Evolutionary conservation across 2,797 vertebrate species (phyloP).

Genomic region (Coendou prehensilis): DNA sequence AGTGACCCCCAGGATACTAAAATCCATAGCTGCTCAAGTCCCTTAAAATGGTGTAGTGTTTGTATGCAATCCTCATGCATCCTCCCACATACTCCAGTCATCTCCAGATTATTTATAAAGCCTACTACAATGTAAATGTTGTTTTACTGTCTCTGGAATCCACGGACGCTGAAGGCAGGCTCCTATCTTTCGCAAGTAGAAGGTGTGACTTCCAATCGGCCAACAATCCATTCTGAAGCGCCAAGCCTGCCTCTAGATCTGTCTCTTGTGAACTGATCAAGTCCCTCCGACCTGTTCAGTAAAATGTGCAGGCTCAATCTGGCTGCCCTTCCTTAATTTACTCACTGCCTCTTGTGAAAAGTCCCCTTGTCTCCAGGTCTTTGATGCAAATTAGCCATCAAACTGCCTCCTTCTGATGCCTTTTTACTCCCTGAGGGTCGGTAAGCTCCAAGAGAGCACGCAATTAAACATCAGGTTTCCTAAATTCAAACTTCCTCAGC

Average conservation of each 20-base stretch:
- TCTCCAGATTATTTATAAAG: background rate
- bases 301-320: background rate
- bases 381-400: constrained; percentile 44
- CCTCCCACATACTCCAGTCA: background rate
- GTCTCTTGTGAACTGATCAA: background rate
- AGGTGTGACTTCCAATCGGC: background rate
- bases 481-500: constrained; percentile 53
- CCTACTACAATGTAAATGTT: background rate
- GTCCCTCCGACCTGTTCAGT: background rate
- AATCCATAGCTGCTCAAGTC: background rate
- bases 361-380: background rate
- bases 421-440: constrained; percentile 39
- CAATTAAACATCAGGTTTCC: constrained; percentile 58
- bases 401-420: background rate
- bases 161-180: background rate
- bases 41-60: background rate
- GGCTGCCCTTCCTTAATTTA: background rate
- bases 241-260: background rate
- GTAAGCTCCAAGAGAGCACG: background rate
- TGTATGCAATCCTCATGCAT: background rate
- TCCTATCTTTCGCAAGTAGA: background rate
- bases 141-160: background rate
- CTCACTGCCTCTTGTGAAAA: constrained; percentile 23
- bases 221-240: background rate
- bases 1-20: background rate